phyloP scores from a whole-genome alignment of 1,140 invertebrate genomes.

The Ooceraea biroi region DNA sequence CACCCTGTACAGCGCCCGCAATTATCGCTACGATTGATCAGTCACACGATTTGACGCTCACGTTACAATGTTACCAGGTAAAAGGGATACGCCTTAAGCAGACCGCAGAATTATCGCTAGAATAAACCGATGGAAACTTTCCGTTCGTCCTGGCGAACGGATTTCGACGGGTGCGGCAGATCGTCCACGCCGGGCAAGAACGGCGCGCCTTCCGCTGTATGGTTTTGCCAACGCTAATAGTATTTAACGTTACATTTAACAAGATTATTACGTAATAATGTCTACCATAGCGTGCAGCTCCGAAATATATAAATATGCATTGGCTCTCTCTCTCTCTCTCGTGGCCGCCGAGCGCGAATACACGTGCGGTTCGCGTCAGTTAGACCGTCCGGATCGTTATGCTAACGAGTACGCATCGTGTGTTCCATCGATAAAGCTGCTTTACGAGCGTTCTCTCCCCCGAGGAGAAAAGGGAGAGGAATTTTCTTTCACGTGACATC shows the following conservation, averaged over 20 bases:
- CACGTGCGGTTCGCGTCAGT: slow-evolving; percentile 58
- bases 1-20: too few relatives aligned
- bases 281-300: slow-evolving; percentile 64
- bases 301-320: slow-evolving; percentile 76
- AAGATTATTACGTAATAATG: slow-evolving; percentile 76
- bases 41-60: slow-evolving; percentile 18
- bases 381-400: slow-evolving; percentile 67
- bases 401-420: slow-evolving; percentile 70
- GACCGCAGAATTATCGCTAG: slow-evolving; percentile 22
- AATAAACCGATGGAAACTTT: slow-evolving; percentile 52
- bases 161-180: slow-evolving; percentile 40
- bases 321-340: too few relatives aligned
- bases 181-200: slow-evolving; percentile 61
- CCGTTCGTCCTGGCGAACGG: slow-evolving; percentile 17
- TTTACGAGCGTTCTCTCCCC: slow-evolving; percentile 12
- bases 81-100: slow-evolving; percentile 32
- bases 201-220: slow-evolving; percentile 53
- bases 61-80: neutral
- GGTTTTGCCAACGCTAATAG: slow-evolving; percentile 65
- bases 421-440: slow-evolving; percentile 57
- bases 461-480: neutral
- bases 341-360: slow-evolving; percentile 68
- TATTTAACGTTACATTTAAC: slow-evolving; percentile 77
- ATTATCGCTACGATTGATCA: slow-evolving; percentile 14
- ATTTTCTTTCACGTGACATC: neutral